phyloP scores from a whole-genome alignment of 1,140 invertebrate species.

The Reticulitermes speratus region DNA sequence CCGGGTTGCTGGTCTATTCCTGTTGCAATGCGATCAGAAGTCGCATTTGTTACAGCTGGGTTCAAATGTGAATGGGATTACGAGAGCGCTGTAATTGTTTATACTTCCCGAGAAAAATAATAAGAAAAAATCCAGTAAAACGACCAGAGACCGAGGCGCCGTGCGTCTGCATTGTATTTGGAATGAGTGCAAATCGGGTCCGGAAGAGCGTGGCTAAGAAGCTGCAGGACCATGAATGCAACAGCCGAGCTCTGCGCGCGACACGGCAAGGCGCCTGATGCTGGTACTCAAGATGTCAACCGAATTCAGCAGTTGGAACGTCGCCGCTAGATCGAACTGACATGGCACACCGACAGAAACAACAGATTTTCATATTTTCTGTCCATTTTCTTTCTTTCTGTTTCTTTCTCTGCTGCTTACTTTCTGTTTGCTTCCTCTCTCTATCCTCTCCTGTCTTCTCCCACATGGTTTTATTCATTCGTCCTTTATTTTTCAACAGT shows the following conservation, averaged over 20 bases:
- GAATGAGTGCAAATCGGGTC: background rate
- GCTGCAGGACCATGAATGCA: background rate
- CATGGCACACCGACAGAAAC: no score
- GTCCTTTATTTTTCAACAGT: no score
- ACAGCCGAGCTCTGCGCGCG: background rate
- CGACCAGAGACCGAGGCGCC: background rate
- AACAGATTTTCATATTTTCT: no score
- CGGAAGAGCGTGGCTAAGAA: background rate
- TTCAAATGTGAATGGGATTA: conserved; percentile 13
- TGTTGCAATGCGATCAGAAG: background rate
- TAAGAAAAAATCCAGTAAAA: background rate
- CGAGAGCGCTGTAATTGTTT: background rate
- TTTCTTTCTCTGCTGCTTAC: no score
- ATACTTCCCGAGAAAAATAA: background rate
- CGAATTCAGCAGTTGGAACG: no score
- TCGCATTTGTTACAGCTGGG: background rate
- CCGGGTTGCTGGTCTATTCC: background rate
- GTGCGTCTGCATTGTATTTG: background rate
- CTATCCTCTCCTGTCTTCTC: no score
- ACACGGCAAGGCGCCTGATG: no score
- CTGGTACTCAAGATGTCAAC: no score
- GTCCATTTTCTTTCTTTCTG: no score
- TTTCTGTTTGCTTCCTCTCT: no score
- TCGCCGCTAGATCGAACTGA: no score
- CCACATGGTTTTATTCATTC: no score